Conservation (phyloP, 1,140 invertebrate genomes). For the Ostrea denselamellosa region DNA sequence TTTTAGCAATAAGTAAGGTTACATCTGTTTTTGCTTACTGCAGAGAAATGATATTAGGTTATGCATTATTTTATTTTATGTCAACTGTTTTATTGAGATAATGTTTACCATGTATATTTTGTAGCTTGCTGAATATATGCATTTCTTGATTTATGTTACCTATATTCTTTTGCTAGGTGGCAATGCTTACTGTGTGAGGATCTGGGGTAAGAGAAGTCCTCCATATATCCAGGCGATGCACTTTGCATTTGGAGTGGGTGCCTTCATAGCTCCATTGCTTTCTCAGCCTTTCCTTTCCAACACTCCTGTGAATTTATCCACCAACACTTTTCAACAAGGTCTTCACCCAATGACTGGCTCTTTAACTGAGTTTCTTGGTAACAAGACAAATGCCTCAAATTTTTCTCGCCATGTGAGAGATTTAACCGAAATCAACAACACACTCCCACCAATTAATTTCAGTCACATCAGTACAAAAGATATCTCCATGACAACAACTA, state of each 20-base stretch:
- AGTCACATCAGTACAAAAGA: background rate
- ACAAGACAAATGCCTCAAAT: background rate
- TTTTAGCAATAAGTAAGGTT: too few relatives aligned
- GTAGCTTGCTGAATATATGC: background rate
- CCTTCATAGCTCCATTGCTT: constrained; percentile 81
- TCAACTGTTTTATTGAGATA: too few relatives aligned
- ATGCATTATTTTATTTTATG: too few relatives aligned
- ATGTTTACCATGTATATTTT: background rate
- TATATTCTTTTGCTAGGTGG: constrained; percentile 76
- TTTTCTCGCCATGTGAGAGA: background rate
- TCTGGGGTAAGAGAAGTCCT: constrained; percentile 80
- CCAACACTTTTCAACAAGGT: background rate
- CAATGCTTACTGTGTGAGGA: constrained; percentile 80
- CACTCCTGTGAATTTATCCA: background rate
- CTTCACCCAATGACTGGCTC: background rate
- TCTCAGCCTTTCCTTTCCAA: constrained; percentile 78
- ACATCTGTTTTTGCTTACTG: too few relatives aligned
- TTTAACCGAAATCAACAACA: background rate
- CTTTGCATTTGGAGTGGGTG: constrained; percentile 81
- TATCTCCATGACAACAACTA: constrained; percentile 26
- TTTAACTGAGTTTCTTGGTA: background rate
- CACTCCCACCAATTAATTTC: background rate
- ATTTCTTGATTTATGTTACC: background rate
- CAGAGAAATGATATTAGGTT: too few relatives aligned
- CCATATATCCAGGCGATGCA: constrained; percentile 82